These are phyloP conservation scores for Melikaiella ostensackeni DNA, from an alignment of 2,888 invertebrate genomes.

Conservation along the genomic window DNA sequence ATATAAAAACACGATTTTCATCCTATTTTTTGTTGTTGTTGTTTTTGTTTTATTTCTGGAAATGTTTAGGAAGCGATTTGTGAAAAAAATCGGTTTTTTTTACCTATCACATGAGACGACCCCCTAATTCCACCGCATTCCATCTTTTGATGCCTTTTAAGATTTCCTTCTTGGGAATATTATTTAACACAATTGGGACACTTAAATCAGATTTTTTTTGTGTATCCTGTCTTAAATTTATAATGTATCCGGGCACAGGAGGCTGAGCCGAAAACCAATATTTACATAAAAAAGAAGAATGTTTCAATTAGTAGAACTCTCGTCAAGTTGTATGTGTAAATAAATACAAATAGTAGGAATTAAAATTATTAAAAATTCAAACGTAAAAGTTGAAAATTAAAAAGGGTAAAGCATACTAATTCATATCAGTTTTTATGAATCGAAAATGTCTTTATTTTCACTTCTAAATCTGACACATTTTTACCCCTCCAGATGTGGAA, in stretches of 20 bases:
- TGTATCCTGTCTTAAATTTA: background rate
- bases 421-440: background rate
- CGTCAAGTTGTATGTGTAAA: background rate
- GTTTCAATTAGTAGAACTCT: background rate
- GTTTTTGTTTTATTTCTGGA: too few species aligned
- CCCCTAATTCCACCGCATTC: conserved; percentile 31
- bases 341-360: background rate
- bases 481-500: background rate
- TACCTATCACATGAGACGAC: too few species aligned
- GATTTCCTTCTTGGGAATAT: conserved; percentile 30
- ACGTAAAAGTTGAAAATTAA: background rate
- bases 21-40: too few species aligned
- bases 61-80: too few species aligned
- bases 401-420: background rate
- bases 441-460: background rate
- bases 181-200: conserved; percentile 32
- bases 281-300: background rate
- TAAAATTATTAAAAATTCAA: background rate
- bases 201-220: conserved; percentile 8
- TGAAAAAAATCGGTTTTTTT: too few species aligned
- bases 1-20: too few species aligned
- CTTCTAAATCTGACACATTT: background rate
- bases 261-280: background rate
- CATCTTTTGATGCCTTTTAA: conserved; percentile 35
- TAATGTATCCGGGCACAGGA: background rate